These are phyloP conservation scores for Notoglanidium macrostoma DNA, from an alignment of 2,797 vertebrate genomes.

Conservation along the genomic window DNA sequence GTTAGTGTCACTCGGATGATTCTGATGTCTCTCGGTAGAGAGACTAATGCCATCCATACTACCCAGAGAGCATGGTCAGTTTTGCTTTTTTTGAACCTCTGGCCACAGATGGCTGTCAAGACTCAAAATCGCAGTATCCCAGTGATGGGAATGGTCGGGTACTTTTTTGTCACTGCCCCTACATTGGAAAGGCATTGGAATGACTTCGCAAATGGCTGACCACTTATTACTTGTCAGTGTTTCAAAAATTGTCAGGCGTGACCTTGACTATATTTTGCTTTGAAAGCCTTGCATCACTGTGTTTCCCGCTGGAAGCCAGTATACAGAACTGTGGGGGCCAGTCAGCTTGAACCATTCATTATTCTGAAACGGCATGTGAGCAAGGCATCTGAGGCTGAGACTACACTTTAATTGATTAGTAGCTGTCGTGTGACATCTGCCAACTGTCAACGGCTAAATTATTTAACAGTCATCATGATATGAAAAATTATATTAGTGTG, in stretches of 20 bases:
- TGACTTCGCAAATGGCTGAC: not conserved
- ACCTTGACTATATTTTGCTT: not conserved
- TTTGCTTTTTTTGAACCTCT: not conserved
- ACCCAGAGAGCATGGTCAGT: not conserved
- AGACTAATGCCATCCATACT: not conserved
- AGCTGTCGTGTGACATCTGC: not conserved
- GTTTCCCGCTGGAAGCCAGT: not conserved
- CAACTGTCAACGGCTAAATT: not conserved
- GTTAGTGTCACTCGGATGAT: not conserved
- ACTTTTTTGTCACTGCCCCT: not conserved
- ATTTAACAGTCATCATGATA: too few species aligned
- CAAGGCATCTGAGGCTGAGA: not conserved
- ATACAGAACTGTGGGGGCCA: not conserved
- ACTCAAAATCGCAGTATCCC: not conserved
- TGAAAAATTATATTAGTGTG: not conserved
- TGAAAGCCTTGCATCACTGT: not conserved
- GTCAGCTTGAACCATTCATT: not conserved
- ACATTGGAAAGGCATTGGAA: not conserved
- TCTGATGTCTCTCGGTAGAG: not conserved
- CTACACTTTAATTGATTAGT: not conserved
- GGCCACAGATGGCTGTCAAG: not conserved
- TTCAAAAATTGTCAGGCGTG: not conserved
- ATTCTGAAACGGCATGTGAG: not conserved
- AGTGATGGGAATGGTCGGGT: not conserved
- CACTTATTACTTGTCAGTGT: not conserved